These are phyloP conservation scores for Mellilla xanthometata DNA, from an alignment of 2,888 invertebrate genomes.

Conservation along the genomic window DNA sequence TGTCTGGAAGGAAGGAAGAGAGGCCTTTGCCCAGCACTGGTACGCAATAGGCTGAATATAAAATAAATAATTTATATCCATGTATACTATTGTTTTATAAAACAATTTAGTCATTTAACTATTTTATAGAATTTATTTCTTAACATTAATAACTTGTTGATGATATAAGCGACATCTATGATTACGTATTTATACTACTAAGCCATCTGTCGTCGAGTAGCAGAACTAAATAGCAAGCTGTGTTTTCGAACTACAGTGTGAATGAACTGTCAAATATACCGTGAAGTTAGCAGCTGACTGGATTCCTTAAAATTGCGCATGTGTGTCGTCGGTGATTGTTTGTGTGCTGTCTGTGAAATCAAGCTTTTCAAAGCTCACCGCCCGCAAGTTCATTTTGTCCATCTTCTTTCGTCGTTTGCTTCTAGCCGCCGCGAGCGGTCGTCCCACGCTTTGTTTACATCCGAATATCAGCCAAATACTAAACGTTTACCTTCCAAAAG, in stretches of 20 bases:
- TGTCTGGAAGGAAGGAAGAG: no score
- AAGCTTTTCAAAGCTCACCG: slow-evolving; percentile 48
- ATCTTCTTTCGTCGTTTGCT: slow-evolving; percentile 40
- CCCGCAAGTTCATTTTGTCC: slow-evolving; percentile 32
- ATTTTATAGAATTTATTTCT: no score
- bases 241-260: slow-evolving; percentile 54
- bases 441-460: slow-evolving; percentile 45
- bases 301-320: slow-evolving; percentile 32
- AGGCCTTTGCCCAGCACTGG: no score
- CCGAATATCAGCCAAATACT: slow-evolving; percentile 38
- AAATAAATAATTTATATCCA: no score
- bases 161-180: no score
- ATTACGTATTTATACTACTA: background rate
- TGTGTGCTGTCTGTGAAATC: slow-evolving; percentile 61
- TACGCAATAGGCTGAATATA: no score
- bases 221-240: no score
- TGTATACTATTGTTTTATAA: no score
- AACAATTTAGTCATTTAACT: no score
- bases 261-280: slow-evolving; percentile 74
- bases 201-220: background rate
- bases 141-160: no score
- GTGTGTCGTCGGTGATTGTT: slow-evolving; percentile 40
- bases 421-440: slow-evolving; percentile 38
- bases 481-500: slow-evolving; percentile 44
- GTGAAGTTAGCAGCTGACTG: slow-evolving; percentile 74